A percentile compares a stretch with the other conserved stretches of the same genome.
These are phyloP conservation scores for Drosophila bunnanda DNA, from an alignment of 2,888 invertebrate species.

Conservation along the genomic window DNA sequence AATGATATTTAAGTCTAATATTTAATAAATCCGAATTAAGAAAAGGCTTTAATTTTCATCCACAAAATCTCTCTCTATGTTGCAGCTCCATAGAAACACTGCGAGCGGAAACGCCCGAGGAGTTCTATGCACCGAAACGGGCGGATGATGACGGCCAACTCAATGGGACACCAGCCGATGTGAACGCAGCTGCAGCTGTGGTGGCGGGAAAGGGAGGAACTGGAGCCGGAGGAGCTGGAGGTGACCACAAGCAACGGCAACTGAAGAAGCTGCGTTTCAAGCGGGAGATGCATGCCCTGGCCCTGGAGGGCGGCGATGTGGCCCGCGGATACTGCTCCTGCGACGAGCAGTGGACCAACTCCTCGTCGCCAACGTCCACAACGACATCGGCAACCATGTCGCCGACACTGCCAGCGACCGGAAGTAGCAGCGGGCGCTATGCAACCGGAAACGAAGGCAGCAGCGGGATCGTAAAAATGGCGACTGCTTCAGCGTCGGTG, in stretches of 20 bases:
- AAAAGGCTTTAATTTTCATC: background rate
- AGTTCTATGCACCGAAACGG: slow-evolving; percentile 62
- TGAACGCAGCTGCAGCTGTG: slow-evolving; percentile 7
- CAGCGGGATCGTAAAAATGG: slow-evolving; percentile 65
- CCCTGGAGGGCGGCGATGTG: slow-evolving; percentile 81
- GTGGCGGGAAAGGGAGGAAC: background rate
- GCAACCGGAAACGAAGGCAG: slow-evolving; percentile 34
- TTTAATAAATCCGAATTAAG: background rate
- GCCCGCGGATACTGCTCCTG: slow-evolving; percentile 82
- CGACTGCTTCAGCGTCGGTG: slow-evolving; percentile 36
- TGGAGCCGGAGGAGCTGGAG: slow-evolving; percentile 7
- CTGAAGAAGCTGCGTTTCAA: slow-evolving; percentile 71
- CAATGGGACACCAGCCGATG: slow-evolving; percentile 52
- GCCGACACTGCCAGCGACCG: slow-evolving; percentile 59
- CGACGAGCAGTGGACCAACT: slow-evolving; percentile 80
- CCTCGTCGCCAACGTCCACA: slow-evolving; percentile 71
- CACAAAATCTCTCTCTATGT: slow-evolving; percentile 21
- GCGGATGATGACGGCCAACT: slow-evolving; percentile 70
- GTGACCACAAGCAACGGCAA: slow-evolving; percentile 51
- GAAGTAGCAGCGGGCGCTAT: slow-evolving; percentile 28
- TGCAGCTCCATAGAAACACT: slow-evolving; percentile 79
- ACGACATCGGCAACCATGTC: slow-evolving; percentile 61
- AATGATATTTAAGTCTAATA: background rate
- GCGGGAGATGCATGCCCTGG: slow-evolving; percentile 79
- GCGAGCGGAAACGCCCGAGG: slow-evolving; percentile 74